Base-by-base conservation (phyloP, 2,888 invertebrate species). In the Gnatocerus cornutus region DNA sequence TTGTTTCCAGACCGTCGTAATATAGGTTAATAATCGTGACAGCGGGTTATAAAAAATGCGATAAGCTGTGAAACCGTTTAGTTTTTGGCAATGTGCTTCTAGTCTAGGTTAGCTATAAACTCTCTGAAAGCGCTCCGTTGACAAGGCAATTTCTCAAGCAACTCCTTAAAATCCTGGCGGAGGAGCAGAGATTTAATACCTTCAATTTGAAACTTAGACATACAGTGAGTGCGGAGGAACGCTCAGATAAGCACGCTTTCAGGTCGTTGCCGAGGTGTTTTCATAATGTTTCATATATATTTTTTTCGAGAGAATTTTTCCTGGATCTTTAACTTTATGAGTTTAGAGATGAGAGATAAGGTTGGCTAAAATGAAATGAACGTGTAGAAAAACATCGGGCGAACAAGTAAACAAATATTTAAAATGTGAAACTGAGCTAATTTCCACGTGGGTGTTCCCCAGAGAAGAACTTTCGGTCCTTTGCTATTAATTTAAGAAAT, bases 71-170 rank as follows among this genome's bases (percentile, higher is more conserved):
- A 50, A 62, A 62, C 50, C 48, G 41, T 63, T 63, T 63, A 52
- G 63, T 63, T 63, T 53, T 63, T 63, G 63, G 63, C 63, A 63
- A 33, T 37, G 63, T 63, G 63, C 53, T 63, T 53, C 53, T 53
- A 53, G 63, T 63, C 52, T 56, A 65, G 45, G 45, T 37, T 56
- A 21, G 65, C 55, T 52, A 75, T 71, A 74, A 71, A 71, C 70
- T 69, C 73, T 71, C 65, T 69, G 68, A 71, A 72, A 75, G 68
- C 71, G 73, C 72, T 64, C 62, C 73, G 77, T 74, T 79, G 77
- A 77, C 76, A 78, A 76, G 76, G 74, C 79, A 79, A 78, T 79
- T 77, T 77, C 76, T 76, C 76, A 75, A 64, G 48, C 70, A 74
- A 74, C 74, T 77, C 71, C 75, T 74, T 76, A 76, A 79, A 77